A percentile compares a stretch with the other conserved stretches of the same genome.
Conservation (phyloP, 2,797 vertebrate genomes). For the Rhynchonycteris naso region DNA sequence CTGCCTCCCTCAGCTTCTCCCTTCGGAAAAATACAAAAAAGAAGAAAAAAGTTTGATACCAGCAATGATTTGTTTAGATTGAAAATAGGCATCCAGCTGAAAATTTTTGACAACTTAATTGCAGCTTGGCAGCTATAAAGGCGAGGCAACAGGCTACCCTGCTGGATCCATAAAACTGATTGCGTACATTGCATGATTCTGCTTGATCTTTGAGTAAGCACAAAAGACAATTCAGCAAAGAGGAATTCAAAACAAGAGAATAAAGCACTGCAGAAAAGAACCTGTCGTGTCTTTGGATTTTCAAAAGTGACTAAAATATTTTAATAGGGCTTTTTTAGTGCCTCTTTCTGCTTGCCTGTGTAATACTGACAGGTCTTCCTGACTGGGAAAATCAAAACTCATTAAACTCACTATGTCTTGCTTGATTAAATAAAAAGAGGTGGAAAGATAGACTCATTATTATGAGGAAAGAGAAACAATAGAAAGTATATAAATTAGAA, state of each 20-base stretch:
- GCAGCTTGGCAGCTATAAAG: constrained; percentile 43
- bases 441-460: constrained; percentile 33
- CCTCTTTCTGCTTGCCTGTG: constrained; percentile 23
- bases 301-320: constrained; percentile 55
- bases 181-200: not conserved
- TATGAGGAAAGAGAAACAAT: constrained; percentile 29
- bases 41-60: not conserved
- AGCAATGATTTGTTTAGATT: constrained; percentile 30
- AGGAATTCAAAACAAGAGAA: constrained; percentile 61
- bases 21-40: too few relatives aligned
- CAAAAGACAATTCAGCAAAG: constrained; percentile 64
- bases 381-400: constrained; percentile 38
- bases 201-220: constrained; percentile 32
- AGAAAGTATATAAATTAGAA: not conserved
- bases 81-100: not conserved
- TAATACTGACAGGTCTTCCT: constrained; percentile 50
- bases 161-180: constrained; percentile 1
- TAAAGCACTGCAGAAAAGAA: constrained; percentile 46
- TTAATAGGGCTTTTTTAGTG: constrained; percentile 53
- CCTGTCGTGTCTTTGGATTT: constrained; percentile 53
- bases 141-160: not conserved
- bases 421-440: constrained; percentile 57
- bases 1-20: too few relatives aligned
- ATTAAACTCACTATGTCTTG: constrained; percentile 50
- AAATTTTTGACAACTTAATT: constrained; percentile 44